phyloP scores from a whole-genome alignment of 2,113 vertebrate genomes.

The Microtus pennsylvanicus region DNA sequence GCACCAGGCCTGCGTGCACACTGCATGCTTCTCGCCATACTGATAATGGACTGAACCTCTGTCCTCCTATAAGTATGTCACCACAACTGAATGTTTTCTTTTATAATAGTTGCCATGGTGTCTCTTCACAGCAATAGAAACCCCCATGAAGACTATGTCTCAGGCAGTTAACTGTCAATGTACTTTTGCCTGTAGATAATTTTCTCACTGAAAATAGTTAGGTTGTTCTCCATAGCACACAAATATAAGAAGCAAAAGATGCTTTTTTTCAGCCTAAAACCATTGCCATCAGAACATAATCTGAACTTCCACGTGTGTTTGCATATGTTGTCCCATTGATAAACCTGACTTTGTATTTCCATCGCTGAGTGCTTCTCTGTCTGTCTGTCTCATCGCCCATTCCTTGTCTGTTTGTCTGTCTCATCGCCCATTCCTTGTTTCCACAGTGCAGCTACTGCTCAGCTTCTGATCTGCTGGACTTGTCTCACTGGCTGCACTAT shows the following conservation, averaged over 20 bases:
- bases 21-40: too few species aligned
- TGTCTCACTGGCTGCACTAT: not conserved
- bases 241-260: not conserved
- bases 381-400: not conserved
- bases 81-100: too few species aligned
- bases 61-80: too few species aligned
- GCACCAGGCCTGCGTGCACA: too few species aligned
- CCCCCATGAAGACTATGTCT: too few species aligned
- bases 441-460: not conserved
- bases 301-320: not conserved
- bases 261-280: not conserved
- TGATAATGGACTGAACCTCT: too few species aligned
- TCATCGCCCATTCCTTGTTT: not conserved
- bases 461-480: not conserved
- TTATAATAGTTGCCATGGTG: too few species aligned
- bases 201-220: not conserved
- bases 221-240: not conserved
- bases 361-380: too few species aligned
- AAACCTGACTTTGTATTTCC: fast-evolving
- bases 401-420: not conserved
- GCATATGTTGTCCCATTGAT: not conserved
- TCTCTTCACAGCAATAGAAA: too few species aligned
- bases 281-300: not conserved
- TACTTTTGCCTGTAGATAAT: not conserved
- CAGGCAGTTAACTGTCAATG: not conserved